Conservation (phyloP, 2,888 invertebrate genomes). For the Amphipoea oculea region DNA sequence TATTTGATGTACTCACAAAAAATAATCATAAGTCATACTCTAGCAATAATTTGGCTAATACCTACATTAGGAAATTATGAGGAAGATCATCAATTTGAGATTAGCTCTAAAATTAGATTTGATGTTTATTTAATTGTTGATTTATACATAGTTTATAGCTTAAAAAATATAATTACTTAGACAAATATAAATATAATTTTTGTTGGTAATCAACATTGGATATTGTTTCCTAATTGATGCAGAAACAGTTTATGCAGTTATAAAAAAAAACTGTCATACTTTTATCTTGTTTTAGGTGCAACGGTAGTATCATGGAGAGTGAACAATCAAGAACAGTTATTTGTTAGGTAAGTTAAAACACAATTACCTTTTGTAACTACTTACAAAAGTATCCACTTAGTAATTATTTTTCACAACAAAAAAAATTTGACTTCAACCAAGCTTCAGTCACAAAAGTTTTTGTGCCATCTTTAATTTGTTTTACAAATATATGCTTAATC, state of each 20-base stretch:
- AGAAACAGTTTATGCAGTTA: background rate
- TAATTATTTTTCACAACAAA: background rate
- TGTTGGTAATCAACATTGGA: background rate
- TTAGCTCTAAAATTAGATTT: slow-evolving; percentile 41
- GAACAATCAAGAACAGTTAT: slow-evolving; percentile 98
- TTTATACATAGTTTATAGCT: background rate
- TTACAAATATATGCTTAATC: background rate
- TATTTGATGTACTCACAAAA: slow-evolving; percentile 90
- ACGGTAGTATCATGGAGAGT: slow-evolving; percentile 99
- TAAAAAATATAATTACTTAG: background rate
- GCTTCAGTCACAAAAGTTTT: background rate
- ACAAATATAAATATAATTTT: background rate
- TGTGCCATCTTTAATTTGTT: background rate
- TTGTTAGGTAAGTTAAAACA: slow-evolving; percentile 94
- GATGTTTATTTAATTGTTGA: slow-evolving; percentile 43
- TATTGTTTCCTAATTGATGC: background rate
- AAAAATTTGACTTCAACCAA: background rate
- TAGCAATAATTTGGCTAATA: slow-evolving; percentile 68
- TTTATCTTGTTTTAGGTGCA: slow-evolving; percentile 93
- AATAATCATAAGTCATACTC: slow-evolving; percentile 82
- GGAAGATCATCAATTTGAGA: slow-evolving; percentile 44
- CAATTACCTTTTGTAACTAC: background rate
- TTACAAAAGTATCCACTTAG: no score
- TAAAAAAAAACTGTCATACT: background rate
- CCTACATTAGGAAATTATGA: slow-evolving; percentile 50